These are phyloP conservation scores for Melanotaenia duboulayi DNA, from an alignment of 2,113 vertebrate genomes.

Conservation along the genomic window DNA sequence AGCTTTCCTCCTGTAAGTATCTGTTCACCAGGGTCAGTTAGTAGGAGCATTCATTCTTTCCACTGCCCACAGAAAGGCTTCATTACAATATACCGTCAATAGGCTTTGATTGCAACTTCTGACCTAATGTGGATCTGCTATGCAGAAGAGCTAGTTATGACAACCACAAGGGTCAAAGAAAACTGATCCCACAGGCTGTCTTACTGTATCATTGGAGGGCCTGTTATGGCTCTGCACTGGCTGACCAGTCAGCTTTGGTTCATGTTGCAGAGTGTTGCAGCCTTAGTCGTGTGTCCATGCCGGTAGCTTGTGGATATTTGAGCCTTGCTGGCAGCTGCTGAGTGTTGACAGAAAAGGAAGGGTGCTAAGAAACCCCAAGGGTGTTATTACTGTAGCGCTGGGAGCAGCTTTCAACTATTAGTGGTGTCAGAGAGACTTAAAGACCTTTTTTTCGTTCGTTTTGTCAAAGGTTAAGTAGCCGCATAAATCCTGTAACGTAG, in stretches of 20 bases:
- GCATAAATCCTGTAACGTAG: slow-evolving; percentile 47
- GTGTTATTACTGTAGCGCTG: slow-evolving; percentile 70
- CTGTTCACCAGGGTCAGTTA: slow-evolving; percentile 61
- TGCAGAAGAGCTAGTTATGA: slow-evolving; percentile 47
- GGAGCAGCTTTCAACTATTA: slow-evolving; percentile 67
- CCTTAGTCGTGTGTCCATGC: slow-evolving; percentile 28
- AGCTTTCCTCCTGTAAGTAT: slow-evolving; percentile 86
- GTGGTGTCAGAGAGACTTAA: slow-evolving; percentile 56
- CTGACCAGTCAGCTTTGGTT: slow-evolving; percentile 56
- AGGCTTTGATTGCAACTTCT: slow-evolving; percentile 64
- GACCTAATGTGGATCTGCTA: slow-evolving; percentile 42
- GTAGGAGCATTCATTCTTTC: slow-evolving; percentile 60
- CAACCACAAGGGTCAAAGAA: slow-evolving; percentile 45
- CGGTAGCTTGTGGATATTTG: slow-evolving; percentile 71
- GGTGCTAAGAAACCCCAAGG: slow-evolving; percentile 72
- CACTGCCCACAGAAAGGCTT: slow-evolving; percentile 49
- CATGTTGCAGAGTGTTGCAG: slow-evolving; percentile 58
- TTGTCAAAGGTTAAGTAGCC: slow-evolving; percentile 77
- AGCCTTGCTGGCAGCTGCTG: slow-evolving; percentile 75
- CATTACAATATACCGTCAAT: slow-evolving; percentile 56
- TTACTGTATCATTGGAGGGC: slow-evolving; percentile 44
- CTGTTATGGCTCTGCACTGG: slow-evolving; percentile 50
- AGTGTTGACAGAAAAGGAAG: slow-evolving; percentile 76
- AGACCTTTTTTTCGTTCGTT: slow-evolving; percentile 54
- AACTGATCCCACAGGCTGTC: slow-evolving; percentile 40